A percentile compares a stretch with the other conserved stretches of the same genome.
These are phyloP conservation scores for Coracias cyanogaster DNA, from an alignment of 2,797 vertebrate species.

Conservation along the genomic window DNA sequence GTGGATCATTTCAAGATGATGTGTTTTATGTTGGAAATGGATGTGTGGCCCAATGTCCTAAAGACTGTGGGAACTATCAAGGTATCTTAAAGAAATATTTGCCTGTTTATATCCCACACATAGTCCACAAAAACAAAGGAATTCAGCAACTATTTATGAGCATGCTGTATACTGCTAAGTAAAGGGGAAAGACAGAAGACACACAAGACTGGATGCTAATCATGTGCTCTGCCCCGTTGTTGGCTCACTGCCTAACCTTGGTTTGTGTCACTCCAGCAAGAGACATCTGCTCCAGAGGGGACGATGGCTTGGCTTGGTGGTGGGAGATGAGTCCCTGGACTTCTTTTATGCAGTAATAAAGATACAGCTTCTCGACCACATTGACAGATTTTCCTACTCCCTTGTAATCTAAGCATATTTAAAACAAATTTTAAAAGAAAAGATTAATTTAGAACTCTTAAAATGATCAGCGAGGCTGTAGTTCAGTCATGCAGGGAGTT, in stretches of 20 bases:
- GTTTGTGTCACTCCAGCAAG: background rate
- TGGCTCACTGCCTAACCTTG: background rate
- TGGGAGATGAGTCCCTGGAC: background rate
- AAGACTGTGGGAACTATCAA: background rate
- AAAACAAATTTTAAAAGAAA: background rate
- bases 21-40: background rate
- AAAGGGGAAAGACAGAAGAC: background rate
- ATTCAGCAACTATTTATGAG: background rate
- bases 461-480: background rate
- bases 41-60: background rate
- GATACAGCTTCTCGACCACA: background rate
- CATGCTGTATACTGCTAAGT: background rate
- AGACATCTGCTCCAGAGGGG: background rate
- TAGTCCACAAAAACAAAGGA: background rate
- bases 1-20: background rate
- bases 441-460: background rate
- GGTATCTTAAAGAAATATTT: background rate
- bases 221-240: background rate
- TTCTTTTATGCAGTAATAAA: background rate
- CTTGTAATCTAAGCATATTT: background rate
- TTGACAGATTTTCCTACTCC: background rate
- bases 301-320: background rate
- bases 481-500: background rate
- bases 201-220: background rate
- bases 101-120: background rate